A percentile compares a stretch with the other conserved stretches of the same genome.
phyloP scores from a whole-genome alignment of 2,888 invertebrate species.

The Criorhina ranunculi region DNA sequence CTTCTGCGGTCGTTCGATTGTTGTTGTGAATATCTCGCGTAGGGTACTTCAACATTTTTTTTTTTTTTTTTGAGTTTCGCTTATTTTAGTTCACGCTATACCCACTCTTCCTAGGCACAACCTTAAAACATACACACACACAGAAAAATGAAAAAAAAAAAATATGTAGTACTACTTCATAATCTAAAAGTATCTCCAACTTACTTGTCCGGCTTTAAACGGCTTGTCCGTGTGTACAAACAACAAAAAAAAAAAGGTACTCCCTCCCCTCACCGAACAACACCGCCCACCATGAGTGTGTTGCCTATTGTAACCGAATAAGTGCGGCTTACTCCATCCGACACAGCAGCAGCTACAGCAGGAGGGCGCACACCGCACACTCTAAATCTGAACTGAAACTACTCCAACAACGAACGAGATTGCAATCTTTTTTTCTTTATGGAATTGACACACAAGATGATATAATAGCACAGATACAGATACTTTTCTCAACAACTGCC shows the following conservation, averaged over 20 bases:
- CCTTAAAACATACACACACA: slow-evolving; percentile 20
- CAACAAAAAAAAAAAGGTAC: slow-evolving; percentile 15
- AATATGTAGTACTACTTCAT: slow-evolving; percentile 48
- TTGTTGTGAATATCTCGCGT: slow-evolving; percentile 34
- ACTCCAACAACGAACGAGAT: slow-evolving; percentile 63
- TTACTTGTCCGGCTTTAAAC: slow-evolving; percentile 74
- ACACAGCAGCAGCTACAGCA: slow-evolving; percentile 40
- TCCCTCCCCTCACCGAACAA: slow-evolving; percentile 39
- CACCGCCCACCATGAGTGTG: slow-evolving; percentile 54
- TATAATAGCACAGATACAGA: slow-evolving; percentile 76
- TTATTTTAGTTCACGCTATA: slow-evolving; percentile 55
- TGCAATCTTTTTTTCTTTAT: slow-evolving; percentile 65
- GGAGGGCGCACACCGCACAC: slow-evolving; percentile 63
- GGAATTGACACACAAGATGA: slow-evolving; percentile 76
- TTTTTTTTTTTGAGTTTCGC: slow-evolving; percentile 52
- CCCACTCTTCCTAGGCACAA: slow-evolving; percentile 57
- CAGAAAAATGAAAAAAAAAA: not conserved
- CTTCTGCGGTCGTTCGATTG: slow-evolving; percentile 74
- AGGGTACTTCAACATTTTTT: slow-evolving; percentile 40
- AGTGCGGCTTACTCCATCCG: slow-evolving; percentile 67
- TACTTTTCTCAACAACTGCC: slow-evolving; percentile 64
- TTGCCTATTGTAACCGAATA: slow-evolving; percentile 75
- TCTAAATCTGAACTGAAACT: slow-evolving; percentile 1
- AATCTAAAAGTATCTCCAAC: slow-evolving; percentile 61
- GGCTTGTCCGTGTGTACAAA: slow-evolving; percentile 58